Percentiles rank a stretch among this genome's conserved stretches.
Conservation (phyloP, 2,113 vertebrate genomes). For the Orycteropus afer region DNA sequence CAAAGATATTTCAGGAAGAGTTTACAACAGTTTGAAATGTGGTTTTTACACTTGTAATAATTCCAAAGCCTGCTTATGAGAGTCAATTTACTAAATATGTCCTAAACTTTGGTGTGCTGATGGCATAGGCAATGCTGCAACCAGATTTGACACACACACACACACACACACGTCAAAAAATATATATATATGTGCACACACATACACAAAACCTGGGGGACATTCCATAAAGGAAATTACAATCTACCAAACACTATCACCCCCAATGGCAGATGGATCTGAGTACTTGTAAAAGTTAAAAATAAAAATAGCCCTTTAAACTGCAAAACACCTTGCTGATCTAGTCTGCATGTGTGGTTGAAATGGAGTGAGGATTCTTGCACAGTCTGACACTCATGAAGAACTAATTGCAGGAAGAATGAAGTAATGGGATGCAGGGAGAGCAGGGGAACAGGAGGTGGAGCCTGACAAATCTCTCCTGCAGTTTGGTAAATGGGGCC, state of each 20-base stretch:
- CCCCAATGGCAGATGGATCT: neutral
- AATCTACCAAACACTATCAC: fast-evolving
- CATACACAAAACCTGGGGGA: neutral
- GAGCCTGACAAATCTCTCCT: fast-evolving
- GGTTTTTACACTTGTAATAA: neutral
- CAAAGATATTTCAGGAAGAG: neutral
- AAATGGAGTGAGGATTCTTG: too few species aligned
- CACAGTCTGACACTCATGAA: fast-evolving
- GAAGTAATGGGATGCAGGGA: neutral
- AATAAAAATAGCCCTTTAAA: neutral
- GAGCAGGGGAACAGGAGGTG: fast-evolving
- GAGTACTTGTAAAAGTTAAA: neutral
- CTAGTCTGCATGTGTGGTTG: fast-evolving
- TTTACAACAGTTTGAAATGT: neutral
- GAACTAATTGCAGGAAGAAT: too few species aligned
- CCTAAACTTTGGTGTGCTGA: neutral
- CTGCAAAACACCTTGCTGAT: neutral
- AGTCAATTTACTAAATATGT: neutral
- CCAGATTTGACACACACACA: neutral
- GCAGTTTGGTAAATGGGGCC: neutral
- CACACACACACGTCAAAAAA: too few species aligned
- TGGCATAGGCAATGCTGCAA: neutral
- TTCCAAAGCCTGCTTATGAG: neutral
- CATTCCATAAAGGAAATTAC: neutral
- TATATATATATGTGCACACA: too few species aligned